Conservation (phyloP, 2,888 invertebrate species). For the Hypena proboscidalis region DNA sequence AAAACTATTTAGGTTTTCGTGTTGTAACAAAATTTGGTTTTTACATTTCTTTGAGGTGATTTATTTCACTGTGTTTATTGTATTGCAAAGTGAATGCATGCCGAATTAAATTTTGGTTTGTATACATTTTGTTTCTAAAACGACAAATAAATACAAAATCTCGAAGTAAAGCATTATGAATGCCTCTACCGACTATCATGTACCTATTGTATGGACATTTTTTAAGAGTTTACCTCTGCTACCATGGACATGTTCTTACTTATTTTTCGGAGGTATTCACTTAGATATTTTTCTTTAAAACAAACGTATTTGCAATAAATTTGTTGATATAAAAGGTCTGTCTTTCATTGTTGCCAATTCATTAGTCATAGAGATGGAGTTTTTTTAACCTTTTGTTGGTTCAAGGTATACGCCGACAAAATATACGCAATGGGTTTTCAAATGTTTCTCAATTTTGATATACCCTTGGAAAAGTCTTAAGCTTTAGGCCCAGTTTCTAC, state of each 20-base stretch:
- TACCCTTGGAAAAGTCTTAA: no score
- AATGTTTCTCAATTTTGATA: no score
- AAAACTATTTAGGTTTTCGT: slow-evolving; percentile 23
- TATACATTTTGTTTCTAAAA: slow-evolving; percentile 64
- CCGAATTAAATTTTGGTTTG: slow-evolving; percentile 48
- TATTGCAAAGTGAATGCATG: slow-evolving; percentile 67
- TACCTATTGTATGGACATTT: slow-evolving; percentile 53
- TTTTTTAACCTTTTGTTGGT: no score
- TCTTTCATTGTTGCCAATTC: slow-evolving; percentile 27
- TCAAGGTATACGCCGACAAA: no score
- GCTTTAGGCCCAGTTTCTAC: no score
- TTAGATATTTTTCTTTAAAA: slow-evolving; percentile 64
- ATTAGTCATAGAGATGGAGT: no score
- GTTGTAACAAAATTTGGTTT: slow-evolving; percentile 46
- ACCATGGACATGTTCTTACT: slow-evolving; percentile 27
- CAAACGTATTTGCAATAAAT: slow-evolving; percentile 71
- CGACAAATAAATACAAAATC: slow-evolving; percentile 55
- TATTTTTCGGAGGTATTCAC: slow-evolving; percentile 58
- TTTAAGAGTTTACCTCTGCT: slow-evolving; percentile 65
- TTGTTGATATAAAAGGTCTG: slow-evolving; percentile 61
- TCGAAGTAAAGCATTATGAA: slow-evolving; percentile 64
- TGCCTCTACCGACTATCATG: slow-evolving; percentile 60
- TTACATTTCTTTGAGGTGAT: slow-evolving; percentile 69
- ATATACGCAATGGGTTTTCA: no score
- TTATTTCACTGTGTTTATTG: slow-evolving; percentile 36